Evolutionary conservation across 2,113 vertebrate genomes (phyloP).

Genomic region (Megaceryle torquata): DNA sequence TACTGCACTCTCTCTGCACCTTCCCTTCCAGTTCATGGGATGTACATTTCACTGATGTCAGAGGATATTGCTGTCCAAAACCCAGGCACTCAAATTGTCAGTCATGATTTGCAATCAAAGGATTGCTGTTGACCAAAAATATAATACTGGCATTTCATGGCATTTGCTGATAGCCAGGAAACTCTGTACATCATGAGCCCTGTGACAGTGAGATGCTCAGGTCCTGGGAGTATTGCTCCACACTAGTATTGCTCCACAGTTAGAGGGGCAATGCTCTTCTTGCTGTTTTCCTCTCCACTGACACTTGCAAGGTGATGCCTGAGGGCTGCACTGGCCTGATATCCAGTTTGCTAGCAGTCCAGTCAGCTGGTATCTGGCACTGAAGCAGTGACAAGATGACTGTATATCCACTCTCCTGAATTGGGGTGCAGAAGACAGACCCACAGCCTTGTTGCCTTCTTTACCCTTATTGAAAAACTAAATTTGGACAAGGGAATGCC

Average conservation of each 20-base stretch:
- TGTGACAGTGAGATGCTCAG: not conserved
- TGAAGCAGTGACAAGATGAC: not conserved
- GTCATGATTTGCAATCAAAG: not conserved
- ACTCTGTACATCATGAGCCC: not conserved
- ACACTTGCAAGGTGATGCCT: not conserved
- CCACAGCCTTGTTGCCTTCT: not conserved
- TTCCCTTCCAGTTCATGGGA: not conserved
- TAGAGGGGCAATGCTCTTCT: not conserved
- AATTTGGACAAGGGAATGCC: not conserved
- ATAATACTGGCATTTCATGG: not conserved
- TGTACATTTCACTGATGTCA: not conserved
- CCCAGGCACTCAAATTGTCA: not conserved
- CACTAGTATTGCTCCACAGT: not conserved
- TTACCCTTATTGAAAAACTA: not conserved
- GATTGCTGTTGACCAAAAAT: accelerated
- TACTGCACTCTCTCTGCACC: not conserved
- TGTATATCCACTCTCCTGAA: not conserved
- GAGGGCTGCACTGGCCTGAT: not conserved
- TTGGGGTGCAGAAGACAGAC: not conserved
- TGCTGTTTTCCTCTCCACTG: not conserved
- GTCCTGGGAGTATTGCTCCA: not conserved
- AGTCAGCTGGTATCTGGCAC: not conserved
- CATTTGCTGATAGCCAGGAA: not conserved
- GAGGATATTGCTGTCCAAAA: not conserved
- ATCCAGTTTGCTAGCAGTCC: not conserved